phyloP scores from a whole-genome alignment of 1,140 invertebrate genomes.

The Bombus breviceps region DNA sequence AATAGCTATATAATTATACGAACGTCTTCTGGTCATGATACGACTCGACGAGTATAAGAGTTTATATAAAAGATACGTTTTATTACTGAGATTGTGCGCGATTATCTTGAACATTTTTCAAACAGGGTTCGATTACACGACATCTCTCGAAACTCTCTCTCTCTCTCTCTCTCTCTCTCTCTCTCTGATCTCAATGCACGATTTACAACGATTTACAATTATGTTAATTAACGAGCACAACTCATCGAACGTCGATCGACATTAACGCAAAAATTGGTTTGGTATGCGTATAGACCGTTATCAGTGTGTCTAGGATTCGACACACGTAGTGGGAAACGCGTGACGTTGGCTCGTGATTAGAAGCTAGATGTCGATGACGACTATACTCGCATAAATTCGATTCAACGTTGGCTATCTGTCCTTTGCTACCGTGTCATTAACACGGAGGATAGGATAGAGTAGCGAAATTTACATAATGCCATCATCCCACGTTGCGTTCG shows the following conservation, averaged over 20 bases:
- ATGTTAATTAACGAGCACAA: background rate
- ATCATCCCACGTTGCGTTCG: background rate
- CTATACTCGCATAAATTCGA: conserved; percentile 15
- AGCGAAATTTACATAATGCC: conserved; percentile 1
- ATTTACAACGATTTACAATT: background rate
- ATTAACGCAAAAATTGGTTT: background rate
- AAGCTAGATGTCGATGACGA: conserved; percentile 7
- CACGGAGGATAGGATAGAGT: background rate
- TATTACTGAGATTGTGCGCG: background rate
- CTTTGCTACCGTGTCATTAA: conserved; percentile 12
- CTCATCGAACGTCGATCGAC: background rate
- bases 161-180: too few species aligned
- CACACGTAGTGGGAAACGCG: conserved; percentile 10
- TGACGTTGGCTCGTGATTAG: conserved; percentile 41
- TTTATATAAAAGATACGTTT: background rate
- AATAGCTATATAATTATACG: background rate
- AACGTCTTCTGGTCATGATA: background rate
- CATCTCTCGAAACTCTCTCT: too few species aligned
- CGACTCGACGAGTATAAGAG: too few species aligned
- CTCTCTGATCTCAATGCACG: background rate
- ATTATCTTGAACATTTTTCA: background rate
- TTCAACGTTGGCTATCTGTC: conserved; percentile 1
- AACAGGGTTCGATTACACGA: background rate
- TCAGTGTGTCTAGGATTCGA: conserved; percentile 4
- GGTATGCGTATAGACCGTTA: conserved; percentile 17